These are phyloP conservation scores for Chaetodon trifascialis DNA, from an alignment of 2,113 vertebrate genomes.

Conservation along the genomic window DNA sequence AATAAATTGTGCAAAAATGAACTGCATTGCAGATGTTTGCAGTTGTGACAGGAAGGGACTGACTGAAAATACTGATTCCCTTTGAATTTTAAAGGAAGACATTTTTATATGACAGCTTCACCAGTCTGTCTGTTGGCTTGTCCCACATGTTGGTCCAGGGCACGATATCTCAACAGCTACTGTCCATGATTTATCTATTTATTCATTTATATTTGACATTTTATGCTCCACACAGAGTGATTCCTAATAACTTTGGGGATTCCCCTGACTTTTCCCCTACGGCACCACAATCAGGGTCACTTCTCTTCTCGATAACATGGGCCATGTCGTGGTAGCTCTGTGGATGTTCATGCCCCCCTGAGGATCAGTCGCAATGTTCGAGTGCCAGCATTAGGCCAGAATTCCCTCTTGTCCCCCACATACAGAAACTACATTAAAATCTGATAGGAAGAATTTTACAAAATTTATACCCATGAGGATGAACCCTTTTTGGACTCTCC, in stretches of 20 bases:
- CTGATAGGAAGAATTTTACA: background rate
- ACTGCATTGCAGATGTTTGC: conserved; percentile 27
- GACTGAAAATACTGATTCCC: conserved; percentile 11
- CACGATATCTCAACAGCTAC: no score
- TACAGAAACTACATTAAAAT: background rate
- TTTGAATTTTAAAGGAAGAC: no score
- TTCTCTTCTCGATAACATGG: background rate
- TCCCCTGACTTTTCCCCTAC: background rate
- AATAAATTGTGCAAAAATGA: conserved; percentile 18
- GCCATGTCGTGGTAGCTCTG: background rate
- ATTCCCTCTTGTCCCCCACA: background rate
- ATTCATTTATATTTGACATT: background rate
- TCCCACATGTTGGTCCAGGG: background rate
- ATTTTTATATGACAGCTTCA: background rate
- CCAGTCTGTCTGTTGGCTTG: background rate
- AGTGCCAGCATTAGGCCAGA: background rate
- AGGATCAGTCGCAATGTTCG: no score
- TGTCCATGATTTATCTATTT: background rate
- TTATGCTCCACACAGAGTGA: background rate
- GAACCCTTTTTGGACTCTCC: no score
- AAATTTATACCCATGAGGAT: background rate
- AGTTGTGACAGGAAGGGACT: conserved; percentile 12
- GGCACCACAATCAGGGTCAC: background rate
- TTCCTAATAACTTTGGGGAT: background rate
- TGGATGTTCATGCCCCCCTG: background rate